Evolutionary conservation across 1,140 invertebrate species (phyloP), one percentile per base, ranked within the genome.

Genomic region (Drosophila quadrilineata): DNA sequence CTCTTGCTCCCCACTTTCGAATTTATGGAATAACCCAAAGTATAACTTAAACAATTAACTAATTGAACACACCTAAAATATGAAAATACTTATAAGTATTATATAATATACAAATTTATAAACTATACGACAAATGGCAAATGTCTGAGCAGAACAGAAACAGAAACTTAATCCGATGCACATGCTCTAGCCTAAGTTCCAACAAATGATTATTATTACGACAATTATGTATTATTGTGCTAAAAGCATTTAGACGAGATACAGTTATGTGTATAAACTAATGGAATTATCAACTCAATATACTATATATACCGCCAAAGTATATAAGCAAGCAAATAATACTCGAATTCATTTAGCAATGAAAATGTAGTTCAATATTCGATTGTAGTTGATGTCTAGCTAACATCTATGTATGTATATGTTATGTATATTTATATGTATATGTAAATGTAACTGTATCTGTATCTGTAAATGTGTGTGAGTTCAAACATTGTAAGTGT

Each of bases 1-100:
- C 77, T 84, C 64, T 64, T 84, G 77, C 77, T 76, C 79, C 79
- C 79, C 79, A 82, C 77, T 82, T 77, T 82, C 77, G 77, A 82
- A 82, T 82, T 82, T 82, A 82, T 45, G 65, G 48, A 40, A 45
- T 21, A 71, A 38, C 64, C 73, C 73, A 77, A 73, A 82, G 77
- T 82, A 68, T 60, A 74, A 79, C 75, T 77, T 77, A 70, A 77
- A 70, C 8, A 36, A 45, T 31, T 45, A 65, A 50, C 6, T 1
- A 46, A 50, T n/a, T 53, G 22, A 53, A 29, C 45, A 68, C n/a
- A n/a, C n/a, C n/a, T n/a, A n/a, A n/a, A n/a, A n/a, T n/a, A n/a
- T n/a, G n/a, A n/a, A n/a, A n/a, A n/a, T n/a, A n/a, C n/a, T n/a
- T n/a, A n/a, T n/a, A n/a, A n/a, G n/a, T n/a, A n/a, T n/a, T n/a